phyloP scores from a whole-genome alignment of 2,888 invertebrate genomes.

The Norana najaformis region DNA sequence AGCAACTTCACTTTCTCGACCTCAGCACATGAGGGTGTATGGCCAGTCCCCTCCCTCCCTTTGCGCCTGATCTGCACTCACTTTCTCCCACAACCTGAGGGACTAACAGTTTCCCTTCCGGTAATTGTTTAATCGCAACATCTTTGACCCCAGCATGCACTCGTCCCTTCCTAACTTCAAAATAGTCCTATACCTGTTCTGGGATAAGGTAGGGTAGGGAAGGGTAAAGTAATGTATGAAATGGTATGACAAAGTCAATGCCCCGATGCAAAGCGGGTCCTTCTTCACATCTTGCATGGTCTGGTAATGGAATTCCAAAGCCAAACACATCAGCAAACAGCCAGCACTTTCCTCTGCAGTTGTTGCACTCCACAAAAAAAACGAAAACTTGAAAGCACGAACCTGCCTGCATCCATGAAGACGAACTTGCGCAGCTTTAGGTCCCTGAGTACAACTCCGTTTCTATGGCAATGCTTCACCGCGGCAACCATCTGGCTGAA shows the following conservation, averaged over 20 bases:
- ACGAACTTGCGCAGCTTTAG: slow-evolving; percentile 95
- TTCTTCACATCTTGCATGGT: neutral
- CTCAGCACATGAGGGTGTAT: no score
- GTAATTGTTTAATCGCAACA: neutral
- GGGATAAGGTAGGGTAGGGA: no score
- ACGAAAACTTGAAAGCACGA: neutral
- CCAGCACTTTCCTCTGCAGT: no score
- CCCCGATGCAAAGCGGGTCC: no score
- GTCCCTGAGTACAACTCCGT: slow-evolving; percentile 90
- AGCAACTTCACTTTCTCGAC: no score
- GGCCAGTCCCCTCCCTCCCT: no score
- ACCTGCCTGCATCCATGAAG: slow-evolving; percentile 65
- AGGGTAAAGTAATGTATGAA: no score
- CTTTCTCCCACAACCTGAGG: no score
- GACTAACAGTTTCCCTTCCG: no score
- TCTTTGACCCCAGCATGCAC: neutral
- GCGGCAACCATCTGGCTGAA: slow-evolving; percentile 90
- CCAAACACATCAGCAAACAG: neutral
- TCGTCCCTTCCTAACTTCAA: neutral
- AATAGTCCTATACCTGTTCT: neutral
- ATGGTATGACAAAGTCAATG: no score
- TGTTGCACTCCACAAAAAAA: neutral
- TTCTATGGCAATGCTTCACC: slow-evolving; percentile 86
- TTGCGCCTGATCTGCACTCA: no score
- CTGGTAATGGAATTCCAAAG: neutral